These are phyloP conservation scores for Ascaphus truei DNA, from an alignment of 2,113 vertebrate species.

Conservation along the genomic window DNA sequence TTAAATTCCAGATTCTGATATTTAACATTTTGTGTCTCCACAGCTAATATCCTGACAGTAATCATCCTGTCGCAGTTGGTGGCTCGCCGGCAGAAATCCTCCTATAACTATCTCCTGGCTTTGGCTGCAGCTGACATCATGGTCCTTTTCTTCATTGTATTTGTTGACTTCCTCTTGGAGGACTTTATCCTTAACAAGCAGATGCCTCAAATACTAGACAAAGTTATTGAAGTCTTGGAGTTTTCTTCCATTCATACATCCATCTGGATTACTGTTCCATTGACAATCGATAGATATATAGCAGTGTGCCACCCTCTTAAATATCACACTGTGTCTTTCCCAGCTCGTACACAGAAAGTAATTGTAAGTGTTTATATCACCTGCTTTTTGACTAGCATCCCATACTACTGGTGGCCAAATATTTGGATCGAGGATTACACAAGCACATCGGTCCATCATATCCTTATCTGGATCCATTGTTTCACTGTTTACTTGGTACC, in stretches of 20 bases:
- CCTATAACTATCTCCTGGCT: slow-evolving; percentile 94
- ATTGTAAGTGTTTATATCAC: slow-evolving; percentile 82
- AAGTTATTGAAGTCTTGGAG: slow-evolving; percentile 85
- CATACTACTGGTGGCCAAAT: slow-evolving; percentile 97
- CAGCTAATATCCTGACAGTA: slow-evolving; percentile 94
- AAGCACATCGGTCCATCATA: slow-evolving; percentile 77
- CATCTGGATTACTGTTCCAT: slow-evolving; percentile 92
- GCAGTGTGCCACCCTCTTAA: slow-evolving; percentile 93
- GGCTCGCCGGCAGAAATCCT: slow-evolving; percentile 92
- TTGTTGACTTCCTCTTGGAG: slow-evolving; percentile 92
- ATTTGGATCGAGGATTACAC: slow-evolving; percentile 81
- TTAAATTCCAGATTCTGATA: too few relatives aligned
- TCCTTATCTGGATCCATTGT: slow-evolving; percentile 93
- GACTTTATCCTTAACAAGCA: slow-evolving; percentile 83
- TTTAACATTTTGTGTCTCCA: slow-evolving; percentile 44
- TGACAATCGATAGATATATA: slow-evolving; percentile 91
- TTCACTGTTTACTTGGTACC: slow-evolving; percentile 88
- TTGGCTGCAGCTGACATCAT: slow-evolving; percentile 92
- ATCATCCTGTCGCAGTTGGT: slow-evolving; percentile 94
- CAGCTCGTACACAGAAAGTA: slow-evolving; percentile 85
- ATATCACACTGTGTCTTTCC: slow-evolving; percentile 91
- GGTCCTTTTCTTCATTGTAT: slow-evolving; percentile 91
- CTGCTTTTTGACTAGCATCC: slow-evolving; percentile 84
- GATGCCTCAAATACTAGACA: slow-evolving; percentile 79
- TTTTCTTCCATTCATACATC: slow-evolving; percentile 96